Evolutionary conservation across 2,797 vertebrate species (phyloP).

Genomic region (Poecilia picta): DNA sequence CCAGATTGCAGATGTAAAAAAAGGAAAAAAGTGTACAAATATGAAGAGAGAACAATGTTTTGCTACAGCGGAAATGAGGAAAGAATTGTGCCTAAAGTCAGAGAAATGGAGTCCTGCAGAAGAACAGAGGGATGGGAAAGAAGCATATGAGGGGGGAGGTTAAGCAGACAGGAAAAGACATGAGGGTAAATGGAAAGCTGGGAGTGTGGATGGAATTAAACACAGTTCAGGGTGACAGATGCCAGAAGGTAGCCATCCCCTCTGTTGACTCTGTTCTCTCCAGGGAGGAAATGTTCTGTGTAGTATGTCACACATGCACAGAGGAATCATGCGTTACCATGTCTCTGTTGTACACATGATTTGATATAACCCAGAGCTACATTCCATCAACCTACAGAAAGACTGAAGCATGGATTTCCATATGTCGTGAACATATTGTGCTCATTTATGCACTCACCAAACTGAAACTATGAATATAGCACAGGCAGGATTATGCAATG

Average conservation of each 20-base stretch:
- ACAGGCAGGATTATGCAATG: background rate
- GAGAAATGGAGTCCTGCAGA: background rate
- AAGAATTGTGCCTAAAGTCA: background rate
- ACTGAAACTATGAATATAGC: background rate
- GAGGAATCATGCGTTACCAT: too few species aligned
- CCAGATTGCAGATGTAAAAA: background rate
- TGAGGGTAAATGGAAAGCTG: constrained; percentile 21
- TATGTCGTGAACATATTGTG: background rate
- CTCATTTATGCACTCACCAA: background rate
- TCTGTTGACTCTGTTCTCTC: constrained; percentile 1
- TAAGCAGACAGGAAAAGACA: constrained; percentile 17
- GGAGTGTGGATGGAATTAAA: constrained; percentile 42
- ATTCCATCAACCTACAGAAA: constrained; percentile 3
- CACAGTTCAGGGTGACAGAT: constrained; percentile 29
- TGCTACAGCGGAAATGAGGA: background rate
- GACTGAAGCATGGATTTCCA: background rate
- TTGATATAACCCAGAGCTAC: background rate
- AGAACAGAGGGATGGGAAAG: background rate
- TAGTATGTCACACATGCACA: background rate
- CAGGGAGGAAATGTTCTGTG: constrained; percentile 4
- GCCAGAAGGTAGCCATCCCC: constrained; percentile 21
- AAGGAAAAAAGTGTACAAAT: background rate
- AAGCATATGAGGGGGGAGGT: background rate
- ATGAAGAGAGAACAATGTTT: background rate
- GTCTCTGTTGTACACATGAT: background rate